phyloP scores from a whole-genome alignment of 2,113 vertebrate species.

The Odocoileus virginianus region DNA sequence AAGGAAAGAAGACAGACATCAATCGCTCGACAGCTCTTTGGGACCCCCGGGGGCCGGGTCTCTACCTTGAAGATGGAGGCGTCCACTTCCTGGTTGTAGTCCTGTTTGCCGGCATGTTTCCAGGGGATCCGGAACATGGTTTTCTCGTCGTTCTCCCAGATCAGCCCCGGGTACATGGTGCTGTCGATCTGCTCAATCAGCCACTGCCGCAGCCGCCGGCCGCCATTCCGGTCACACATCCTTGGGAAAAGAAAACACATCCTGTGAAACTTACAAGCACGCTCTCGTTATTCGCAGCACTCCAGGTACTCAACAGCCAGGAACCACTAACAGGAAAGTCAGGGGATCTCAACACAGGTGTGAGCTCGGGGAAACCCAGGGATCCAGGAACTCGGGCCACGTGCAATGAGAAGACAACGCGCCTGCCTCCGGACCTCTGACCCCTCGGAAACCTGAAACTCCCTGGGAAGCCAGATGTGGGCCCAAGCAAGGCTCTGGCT shows the following conservation, averaged over 20 bases:
- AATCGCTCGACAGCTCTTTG: accelerated
- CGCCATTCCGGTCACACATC: constrained; percentile 89
- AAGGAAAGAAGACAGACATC: neutral
- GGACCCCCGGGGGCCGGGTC: accelerated
- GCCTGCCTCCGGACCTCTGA: neutral
- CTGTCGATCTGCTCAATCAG: constrained; percentile 97
- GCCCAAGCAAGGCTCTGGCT: neutral
- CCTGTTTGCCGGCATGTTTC: constrained; percentile 98
- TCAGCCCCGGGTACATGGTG: constrained; percentile 87
- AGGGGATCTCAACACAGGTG: neutral
- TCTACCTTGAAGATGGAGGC: constrained; percentile 97
- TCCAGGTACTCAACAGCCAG: neutral
- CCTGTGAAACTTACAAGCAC: neutral
- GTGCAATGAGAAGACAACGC: neutral
- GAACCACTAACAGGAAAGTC: neutral
- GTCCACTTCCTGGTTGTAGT: constrained; percentile 98
- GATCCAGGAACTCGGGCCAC: neutral
- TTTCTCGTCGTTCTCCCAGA: constrained; percentile 93
- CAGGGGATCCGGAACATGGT: constrained; percentile 97
- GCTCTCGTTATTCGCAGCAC: accelerated
- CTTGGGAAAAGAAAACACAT: neutral
- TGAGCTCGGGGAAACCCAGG: neutral
- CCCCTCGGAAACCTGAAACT: neutral
- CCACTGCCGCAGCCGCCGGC: constrained; percentile 95
- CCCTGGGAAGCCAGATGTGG: neutral